Evolutionary conservation across 1,140 invertebrate genomes (phyloP).

Genomic region (Bombus terrestris): DNA sequence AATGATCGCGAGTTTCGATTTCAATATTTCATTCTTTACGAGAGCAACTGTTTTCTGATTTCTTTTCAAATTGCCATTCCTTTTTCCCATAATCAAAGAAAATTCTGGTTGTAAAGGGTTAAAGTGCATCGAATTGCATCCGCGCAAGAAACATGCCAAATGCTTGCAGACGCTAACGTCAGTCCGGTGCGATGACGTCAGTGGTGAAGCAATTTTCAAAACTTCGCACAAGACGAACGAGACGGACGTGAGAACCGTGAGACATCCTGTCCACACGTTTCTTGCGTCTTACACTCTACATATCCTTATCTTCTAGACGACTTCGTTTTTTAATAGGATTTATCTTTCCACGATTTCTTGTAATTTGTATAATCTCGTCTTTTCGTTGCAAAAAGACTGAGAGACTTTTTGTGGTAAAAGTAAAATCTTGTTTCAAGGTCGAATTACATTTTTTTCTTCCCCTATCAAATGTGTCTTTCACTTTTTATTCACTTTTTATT

Average conservation of each 20-base stretch:
- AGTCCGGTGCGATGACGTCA: slow-evolving; percentile 52
- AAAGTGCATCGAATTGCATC: background rate
- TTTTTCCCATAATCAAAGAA: too few species aligned
- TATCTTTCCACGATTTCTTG: background rate
- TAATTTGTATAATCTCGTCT: background rate
- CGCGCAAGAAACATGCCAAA: background rate
- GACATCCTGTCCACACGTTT: slow-evolving; percentile 10
- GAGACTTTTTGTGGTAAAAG: background rate
- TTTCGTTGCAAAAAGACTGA: accelerated
- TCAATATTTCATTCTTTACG: too few species aligned
- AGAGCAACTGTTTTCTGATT: too few species aligned
- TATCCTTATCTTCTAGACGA: slow-evolving; percentile 9
- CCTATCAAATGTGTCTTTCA: too few species aligned
- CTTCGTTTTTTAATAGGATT: background rate
- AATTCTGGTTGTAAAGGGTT: background rate
- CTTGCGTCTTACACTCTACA: background rate
- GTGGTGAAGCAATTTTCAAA: slow-evolving; percentile 30
- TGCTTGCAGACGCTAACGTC: background rate
- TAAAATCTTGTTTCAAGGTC: background rate
- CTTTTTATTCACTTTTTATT: too few species aligned
- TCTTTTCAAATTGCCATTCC: too few species aligned
- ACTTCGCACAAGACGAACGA: slow-evolving; percentile 44
- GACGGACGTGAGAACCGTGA: slow-evolving; percentile 47
- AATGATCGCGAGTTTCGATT: too few species aligned
- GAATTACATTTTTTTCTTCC: too few species aligned